Percentiles rank a stretch among this genome's conserved stretches.
phyloP scores from a whole-genome alignment of 2,888 invertebrate genomes.

The Coelinius sp. region DNA sequence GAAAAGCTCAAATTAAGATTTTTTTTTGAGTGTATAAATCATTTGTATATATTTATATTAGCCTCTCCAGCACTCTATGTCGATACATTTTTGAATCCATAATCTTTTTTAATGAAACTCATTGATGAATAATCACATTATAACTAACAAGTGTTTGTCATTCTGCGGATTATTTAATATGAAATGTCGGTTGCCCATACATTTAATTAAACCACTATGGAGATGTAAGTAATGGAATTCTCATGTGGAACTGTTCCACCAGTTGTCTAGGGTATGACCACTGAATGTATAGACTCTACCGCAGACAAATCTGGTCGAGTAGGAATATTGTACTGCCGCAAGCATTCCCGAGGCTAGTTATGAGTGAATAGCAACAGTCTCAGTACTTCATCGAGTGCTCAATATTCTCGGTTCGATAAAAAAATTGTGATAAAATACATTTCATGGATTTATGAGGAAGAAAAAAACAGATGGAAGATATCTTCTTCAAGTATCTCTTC shows the following conservation, averaged over 20 bases:
- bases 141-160: background rate
- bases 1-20: too few relatives aligned
- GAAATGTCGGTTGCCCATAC: background rate
- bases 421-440: too few relatives aligned
- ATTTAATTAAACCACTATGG: background rate
- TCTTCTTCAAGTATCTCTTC: background rate
- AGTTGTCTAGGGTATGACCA: slow-evolving; percentile 1
- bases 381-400: background rate
- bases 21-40: too few relatives aligned
- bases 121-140: background rate
- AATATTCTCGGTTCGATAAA: too few relatives aligned
- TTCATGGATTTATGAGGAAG: too few relatives aligned
- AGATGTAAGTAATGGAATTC: background rate
- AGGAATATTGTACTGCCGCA: background rate
- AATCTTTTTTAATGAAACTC: background rate
- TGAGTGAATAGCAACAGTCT: background rate
- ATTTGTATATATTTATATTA: too few relatives aligned
- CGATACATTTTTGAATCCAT: too few relatives aligned
- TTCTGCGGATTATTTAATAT: background rate
- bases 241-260: background rate
- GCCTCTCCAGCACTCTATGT: too few relatives aligned
- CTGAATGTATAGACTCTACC: background rate
- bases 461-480: background rate
- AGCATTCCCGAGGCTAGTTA: background rate
- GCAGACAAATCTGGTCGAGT: background rate